A percentile compares a stretch with the other conserved stretches of the same genome.
phyloP scores from a whole-genome alignment of 2,797 vertebrate species.

The Melanotaenia boesemani region DNA sequence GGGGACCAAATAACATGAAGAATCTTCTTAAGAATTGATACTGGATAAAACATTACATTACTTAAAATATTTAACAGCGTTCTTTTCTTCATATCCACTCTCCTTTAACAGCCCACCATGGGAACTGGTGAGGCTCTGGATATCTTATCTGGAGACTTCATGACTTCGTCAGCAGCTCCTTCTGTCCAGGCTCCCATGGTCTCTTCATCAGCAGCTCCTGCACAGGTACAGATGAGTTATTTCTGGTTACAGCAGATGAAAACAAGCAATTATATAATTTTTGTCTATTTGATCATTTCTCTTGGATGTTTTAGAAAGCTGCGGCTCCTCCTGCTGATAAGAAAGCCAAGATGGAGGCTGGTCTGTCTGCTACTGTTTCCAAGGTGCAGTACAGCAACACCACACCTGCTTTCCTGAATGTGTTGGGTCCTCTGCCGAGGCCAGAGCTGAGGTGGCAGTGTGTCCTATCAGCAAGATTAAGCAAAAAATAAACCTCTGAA shows the following conservation, averaged over 20 bases:
- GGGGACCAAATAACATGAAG: neutral
- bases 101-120: conserved; percentile 30
- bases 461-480: too few relatives aligned
- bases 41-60: neutral
- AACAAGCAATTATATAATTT: neutral
- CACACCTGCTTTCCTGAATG: neutral
- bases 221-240: conserved; percentile 6
- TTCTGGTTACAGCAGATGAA: too few relatives aligned
- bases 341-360: conserved; percentile 70
- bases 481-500: neutral
- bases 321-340: conserved; percentile 79
- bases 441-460: too few relatives aligned
- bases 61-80: neutral
- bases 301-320: neutral
- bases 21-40: neutral
- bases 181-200: conserved; percentile 22
- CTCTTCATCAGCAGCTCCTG: conserved; percentile 15
- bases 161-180: conserved; percentile 18
- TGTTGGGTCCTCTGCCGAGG: too few relatives aligned
- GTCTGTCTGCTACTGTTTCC: conserved; percentile 2
- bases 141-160: conserved; percentile 48
- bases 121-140: conserved; percentile 39
- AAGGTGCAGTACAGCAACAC: neutral
- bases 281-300: neutral
- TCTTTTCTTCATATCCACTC: neutral